phyloP scores from a whole-genome alignment of 2,113 vertebrate genomes.

The Lophius piscatorius region DNA sequence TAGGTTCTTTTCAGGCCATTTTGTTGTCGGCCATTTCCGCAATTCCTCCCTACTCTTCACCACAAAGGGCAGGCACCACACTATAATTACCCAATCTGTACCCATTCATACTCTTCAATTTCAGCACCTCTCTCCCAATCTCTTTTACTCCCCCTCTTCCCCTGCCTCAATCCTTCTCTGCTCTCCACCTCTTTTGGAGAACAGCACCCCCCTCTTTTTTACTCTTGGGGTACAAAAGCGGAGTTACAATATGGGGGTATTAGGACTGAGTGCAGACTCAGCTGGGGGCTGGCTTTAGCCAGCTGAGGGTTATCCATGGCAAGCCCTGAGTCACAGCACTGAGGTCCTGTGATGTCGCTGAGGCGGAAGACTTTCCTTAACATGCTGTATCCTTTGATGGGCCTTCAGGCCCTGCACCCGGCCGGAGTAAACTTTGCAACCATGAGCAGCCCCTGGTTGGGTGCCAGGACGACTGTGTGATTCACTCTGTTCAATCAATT shows the following conservation, averaged over 20 bases:
- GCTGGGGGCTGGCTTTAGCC: slow-evolving; percentile 75
- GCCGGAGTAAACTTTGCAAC: slow-evolving; percentile 56
- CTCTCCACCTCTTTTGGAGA: slow-evolving; percentile 63
- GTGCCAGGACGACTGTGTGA: slow-evolving; percentile 45
- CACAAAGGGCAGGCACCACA: slow-evolving; percentile 66
- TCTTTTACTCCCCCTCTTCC: slow-evolving; percentile 23
- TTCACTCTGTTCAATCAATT: slow-evolving; percentile 31
- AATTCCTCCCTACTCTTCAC: slow-evolving; percentile 66
- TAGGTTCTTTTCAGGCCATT: slow-evolving; percentile 72
- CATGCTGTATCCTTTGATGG: slow-evolving; percentile 74
- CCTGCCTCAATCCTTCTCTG: slow-evolving; percentile 45
- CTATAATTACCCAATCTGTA: slow-evolving; percentile 80
- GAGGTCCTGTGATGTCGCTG: slow-evolving; percentile 80
- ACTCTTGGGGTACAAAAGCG: slow-evolving; percentile 72
- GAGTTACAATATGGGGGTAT: slow-evolving; percentile 77
- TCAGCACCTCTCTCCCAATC: slow-evolving; percentile 52
- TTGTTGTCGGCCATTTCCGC: slow-evolving; percentile 76
- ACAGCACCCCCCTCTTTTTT: slow-evolving; percentile 45
- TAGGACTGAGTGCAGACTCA: slow-evolving; percentile 74
- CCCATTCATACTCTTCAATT: slow-evolving; percentile 76
- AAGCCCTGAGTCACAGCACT: slow-evolving; percentile 66
- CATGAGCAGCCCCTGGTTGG: slow-evolving; percentile 43
- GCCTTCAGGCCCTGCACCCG: slow-evolving; percentile 59
- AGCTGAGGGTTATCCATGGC: slow-evolving; percentile 75
- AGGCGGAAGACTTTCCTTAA: slow-evolving; percentile 81